phyloP scores from a whole-genome alignment of 2,797 vertebrate species.

The Chaetodon trifasciatus region DNA sequence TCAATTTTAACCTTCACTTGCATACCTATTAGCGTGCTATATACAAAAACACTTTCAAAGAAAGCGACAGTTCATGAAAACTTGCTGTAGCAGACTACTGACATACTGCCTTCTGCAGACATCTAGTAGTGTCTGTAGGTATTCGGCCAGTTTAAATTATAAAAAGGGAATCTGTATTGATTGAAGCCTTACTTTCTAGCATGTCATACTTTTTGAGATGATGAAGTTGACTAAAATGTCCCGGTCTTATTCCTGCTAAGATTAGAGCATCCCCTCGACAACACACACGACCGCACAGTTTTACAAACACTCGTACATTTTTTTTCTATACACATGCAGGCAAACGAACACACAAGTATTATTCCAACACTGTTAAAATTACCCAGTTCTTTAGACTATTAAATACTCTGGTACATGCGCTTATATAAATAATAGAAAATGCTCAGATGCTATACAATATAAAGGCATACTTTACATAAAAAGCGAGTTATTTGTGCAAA shows the following conservation, averaged over 20 bases:
- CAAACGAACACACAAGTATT: constrained; percentile 56
- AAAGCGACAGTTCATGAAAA: constrained; percentile 57
- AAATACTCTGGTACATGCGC: constrained; percentile 79
- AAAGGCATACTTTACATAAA: constrained; percentile 81
- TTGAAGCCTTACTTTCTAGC: constrained; percentile 33
- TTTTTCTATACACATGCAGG: constrained; percentile 70
- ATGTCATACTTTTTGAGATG: constrained; percentile 38
- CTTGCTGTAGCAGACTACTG: constrained; percentile 35
- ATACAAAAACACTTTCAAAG: constrained; percentile 69
- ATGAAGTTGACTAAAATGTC: constrained; percentile 38
- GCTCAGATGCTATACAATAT: constrained; percentile 74
- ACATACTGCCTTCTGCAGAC: constrained; percentile 39
- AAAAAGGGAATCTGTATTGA: constrained; percentile 31
- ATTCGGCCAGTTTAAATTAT: constrained; percentile 42
- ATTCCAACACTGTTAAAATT: constrained; percentile 71
- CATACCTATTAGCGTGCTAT: constrained; percentile 73
- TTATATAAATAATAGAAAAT: constrained; percentile 84
- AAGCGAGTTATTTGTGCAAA: constrained; percentile 76
- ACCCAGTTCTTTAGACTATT: constrained; percentile 69
- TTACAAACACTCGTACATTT: constrained; percentile 64
- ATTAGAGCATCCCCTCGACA: constrained; percentile 51
- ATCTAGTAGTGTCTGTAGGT: constrained; percentile 35
- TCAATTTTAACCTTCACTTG: constrained; percentile 71
- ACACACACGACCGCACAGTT: constrained; percentile 65
- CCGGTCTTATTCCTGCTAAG: constrained; percentile 44